These are phyloP conservation scores for Drosophila sordidula DNA, from an alignment of 2,888 invertebrate species.

Conservation along the genomic window DNA sequence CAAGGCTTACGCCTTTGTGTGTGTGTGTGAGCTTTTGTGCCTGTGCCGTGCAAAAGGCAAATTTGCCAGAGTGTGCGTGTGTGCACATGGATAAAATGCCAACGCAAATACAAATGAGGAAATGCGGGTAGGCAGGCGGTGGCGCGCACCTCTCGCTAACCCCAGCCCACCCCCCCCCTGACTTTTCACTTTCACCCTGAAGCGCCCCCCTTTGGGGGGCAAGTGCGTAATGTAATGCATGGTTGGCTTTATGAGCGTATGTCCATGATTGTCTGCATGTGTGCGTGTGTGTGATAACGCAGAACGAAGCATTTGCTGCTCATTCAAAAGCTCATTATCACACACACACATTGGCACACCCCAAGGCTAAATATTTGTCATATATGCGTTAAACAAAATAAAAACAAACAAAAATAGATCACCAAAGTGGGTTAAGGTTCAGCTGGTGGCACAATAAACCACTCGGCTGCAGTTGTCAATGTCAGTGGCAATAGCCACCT, in stretches of 20 bases:
- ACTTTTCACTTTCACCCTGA: slow-evolving; percentile 37
- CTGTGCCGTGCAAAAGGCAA: slow-evolving; percentile 30
- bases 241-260: slow-evolving; percentile 41
- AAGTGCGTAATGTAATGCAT: slow-evolving; percentile 41
- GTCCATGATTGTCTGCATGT: slow-evolving; percentile 20
- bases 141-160: slow-evolving; percentile 10
- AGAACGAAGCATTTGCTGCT: slow-evolving; percentile 41
- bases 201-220: slow-evolving; percentile 3
- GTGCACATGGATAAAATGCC: slow-evolving; percentile 51
- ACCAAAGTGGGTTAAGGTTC: slow-evolving; percentile 57
- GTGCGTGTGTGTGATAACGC: slow-evolving; percentile 51
- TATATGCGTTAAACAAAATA: slow-evolving; percentile 22
- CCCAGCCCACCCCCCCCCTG: neutral
- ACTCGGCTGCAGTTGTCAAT: slow-evolving; percentile 35
- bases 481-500: slow-evolving; percentile 40
- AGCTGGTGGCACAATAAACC: slow-evolving; percentile 25
- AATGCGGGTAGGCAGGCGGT: no score
- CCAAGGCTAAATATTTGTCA: slow-evolving; percentile 56
- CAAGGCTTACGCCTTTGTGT: slow-evolving; percentile 59
- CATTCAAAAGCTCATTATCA: slow-evolving; percentile 66
- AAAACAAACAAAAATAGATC: slow-evolving; percentile 19
- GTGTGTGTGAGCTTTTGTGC: slow-evolving; percentile 39
- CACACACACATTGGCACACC: slow-evolving; percentile 32
- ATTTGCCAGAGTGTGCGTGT: slow-evolving; percentile 19
- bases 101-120: slow-evolving; percentile 73